Base-by-base conservation (phyloP, 2,113 vertebrate genomes). In the Alaudala cheleensis region DNA sequence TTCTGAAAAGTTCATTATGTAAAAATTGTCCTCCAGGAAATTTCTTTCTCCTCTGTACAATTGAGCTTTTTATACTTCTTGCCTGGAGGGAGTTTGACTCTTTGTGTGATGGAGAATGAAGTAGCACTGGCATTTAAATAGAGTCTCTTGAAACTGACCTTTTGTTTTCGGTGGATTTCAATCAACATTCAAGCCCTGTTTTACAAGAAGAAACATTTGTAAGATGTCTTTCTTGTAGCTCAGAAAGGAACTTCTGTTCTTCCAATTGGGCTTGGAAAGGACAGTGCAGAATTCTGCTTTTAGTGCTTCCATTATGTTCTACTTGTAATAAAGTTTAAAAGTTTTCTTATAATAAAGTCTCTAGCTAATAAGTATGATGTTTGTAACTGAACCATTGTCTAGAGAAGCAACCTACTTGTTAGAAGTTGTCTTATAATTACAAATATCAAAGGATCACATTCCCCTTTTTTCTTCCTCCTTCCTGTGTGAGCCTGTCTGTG, bases 41-140 rank as follows among this genome's bases (percentile, higher is more conserved):
- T 73, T 69, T 91, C 94, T 93, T 95, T 95, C 94, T 93, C 37
- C 45, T 70, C 47, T 65, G 4, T 62, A 92, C 81, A 96, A 95
- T 66, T 91, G 94, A 90, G 90, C 93, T 92, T 91, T 95, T 90
- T 76, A 79, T 95, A 88, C 37, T 95, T 92, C 26, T 40, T 94
- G 96, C 56, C 83, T 80, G 14, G 81, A 89, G 90, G 93, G 89
- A 89, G 76, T 86, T 92, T 83, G 81, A 67, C 66, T 94, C 90
- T 87, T 88, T 92, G 77, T 96, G 71, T 96, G 47, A 92, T 72
- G 50, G 69, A 80, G 85, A 80, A 81, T 96, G 80, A 94, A 89
- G 92, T 95, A 91, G 87, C 81, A 74, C 42, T 91, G 66, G 88
- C 74, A 97, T 97, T 98, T 97, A 97, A 97, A 96, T 94, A 37